Evolutionary conservation across 64 coral and sea anemone species (phyloP).

Genomic region (Actinia equina): DNA sequence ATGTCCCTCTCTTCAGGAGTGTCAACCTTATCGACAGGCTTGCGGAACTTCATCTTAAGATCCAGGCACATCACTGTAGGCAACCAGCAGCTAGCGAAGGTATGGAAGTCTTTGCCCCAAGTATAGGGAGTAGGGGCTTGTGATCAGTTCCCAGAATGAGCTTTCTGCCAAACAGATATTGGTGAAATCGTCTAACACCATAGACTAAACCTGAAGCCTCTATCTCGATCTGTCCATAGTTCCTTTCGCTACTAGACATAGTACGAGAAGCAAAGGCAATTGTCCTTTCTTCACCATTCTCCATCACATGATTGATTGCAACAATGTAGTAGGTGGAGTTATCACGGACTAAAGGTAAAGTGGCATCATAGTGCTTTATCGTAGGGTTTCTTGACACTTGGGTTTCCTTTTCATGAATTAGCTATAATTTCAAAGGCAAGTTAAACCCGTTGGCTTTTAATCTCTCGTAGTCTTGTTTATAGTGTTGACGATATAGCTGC

Average conservation of each 20-base stretch:
- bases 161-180: conserved; percentile 19
- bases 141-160: conserved; percentile 25
- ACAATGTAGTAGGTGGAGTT: neutral
- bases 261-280: conserved; percentile 11
- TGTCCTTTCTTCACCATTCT: neutral
- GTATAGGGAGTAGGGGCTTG: conserved; percentile 9
- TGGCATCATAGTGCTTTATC: conserved; percentile 1
- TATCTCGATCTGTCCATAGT: conserved; percentile 19
- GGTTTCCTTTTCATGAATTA: no score
- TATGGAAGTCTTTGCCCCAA: neutral
- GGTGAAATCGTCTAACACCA: neutral
- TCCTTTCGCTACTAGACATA: neutral
- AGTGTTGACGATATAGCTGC: no score
- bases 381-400: no score
- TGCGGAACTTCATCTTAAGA: neutral
- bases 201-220: neutral
- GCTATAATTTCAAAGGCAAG: no score
- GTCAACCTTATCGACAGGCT: neutral
- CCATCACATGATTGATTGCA: neutral
- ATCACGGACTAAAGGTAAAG: conserved; percentile 9
- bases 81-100: conserved; percentile 18
- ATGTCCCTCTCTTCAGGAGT: neutral
- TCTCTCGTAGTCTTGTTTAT: no score
- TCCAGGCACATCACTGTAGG: conserved; percentile 19
- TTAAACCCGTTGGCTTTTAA: no score